These are phyloP conservation scores for Macroglossus sobrinus DNA, from an alignment of 2,113 vertebrate species.

Conservation along the genomic window DNA sequence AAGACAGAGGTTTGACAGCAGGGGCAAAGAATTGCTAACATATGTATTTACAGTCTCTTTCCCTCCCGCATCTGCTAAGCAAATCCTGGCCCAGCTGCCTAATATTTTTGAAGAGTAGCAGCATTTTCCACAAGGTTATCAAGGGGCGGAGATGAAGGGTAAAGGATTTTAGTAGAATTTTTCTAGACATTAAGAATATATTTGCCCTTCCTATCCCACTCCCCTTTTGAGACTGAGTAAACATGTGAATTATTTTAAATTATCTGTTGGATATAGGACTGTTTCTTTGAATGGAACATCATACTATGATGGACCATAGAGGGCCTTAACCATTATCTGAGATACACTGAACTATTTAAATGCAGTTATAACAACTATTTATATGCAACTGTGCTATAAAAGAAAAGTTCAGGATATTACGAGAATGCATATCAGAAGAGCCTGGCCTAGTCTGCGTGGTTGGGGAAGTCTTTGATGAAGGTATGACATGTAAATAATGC, in stretches of 20 bases:
- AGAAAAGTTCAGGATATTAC: neutral
- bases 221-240: neutral
- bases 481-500: neutral
- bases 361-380: neutral
- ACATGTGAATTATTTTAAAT: constrained; percentile 29
- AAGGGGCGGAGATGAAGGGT: neutral
- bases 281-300: neutral
- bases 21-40: neutral
- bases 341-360: neutral
- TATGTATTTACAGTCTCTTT: neutral
- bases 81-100: neutral
- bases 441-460: neutral
- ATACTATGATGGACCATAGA: neutral
- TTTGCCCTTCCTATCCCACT: neutral
- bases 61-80: neutral
- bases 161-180: neutral
- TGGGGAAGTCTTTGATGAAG: neutral
- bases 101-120: neutral
- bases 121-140: neutral
- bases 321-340: neutral
- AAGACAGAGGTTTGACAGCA: neutral
- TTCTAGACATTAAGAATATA: neutral
- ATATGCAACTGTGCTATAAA: neutral
- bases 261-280: neutral
- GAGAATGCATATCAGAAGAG: neutral